Evolutionary conservation across 2,888 invertebrate species (phyloP), one percentile per base, ranked within the genome.

Genomic region (Criorhina ranunculi): DNA sequence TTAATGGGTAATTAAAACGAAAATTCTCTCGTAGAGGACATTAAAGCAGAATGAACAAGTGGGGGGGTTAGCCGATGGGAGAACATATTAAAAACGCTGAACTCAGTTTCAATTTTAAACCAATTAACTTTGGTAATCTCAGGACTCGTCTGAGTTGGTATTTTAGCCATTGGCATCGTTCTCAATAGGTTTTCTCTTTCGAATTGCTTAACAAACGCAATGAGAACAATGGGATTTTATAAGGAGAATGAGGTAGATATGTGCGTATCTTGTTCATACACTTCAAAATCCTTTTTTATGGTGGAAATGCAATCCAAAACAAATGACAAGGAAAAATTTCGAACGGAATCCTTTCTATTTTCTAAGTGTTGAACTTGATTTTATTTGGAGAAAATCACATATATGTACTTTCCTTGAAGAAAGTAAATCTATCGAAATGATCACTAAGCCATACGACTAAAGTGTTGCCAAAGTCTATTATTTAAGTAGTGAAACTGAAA

Each of bases 41-140:
- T 82, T 78, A 82, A 77, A 75, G 60, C 55, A 42, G 67, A 57
- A 69, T 29, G 29, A 51, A 46, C 33, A 12, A 35, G 7, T 46
- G 69, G 29, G 49, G 60, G 55, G 42, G 15, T 5, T 57, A 4
- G 40, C 3, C 8, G 37, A 15, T 15, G 11, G 78, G 46, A 24
- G 51, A 60, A 44, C 66, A 59, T 78, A 78, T 73, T 72, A 55
- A 83, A 73, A 82, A 69, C 78, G 77, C 82, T 76, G 77, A 81
- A 86, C 78, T 86, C 87, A 76, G 78, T 87, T 87, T 87, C 87
- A 87, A 87, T 86, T 86, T 83, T 80, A 87, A 87, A 87, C 82
- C 87, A 86, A 87, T 87, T 87, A 79, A 86, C 75, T 87, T 79
- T 67, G 69, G 78, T 81, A 87, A 87, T 83, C 86, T 75, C 80